Base-by-base conservation (phyloP, 2,888 invertebrate genomes). In the Pandemis heparana region DNA sequence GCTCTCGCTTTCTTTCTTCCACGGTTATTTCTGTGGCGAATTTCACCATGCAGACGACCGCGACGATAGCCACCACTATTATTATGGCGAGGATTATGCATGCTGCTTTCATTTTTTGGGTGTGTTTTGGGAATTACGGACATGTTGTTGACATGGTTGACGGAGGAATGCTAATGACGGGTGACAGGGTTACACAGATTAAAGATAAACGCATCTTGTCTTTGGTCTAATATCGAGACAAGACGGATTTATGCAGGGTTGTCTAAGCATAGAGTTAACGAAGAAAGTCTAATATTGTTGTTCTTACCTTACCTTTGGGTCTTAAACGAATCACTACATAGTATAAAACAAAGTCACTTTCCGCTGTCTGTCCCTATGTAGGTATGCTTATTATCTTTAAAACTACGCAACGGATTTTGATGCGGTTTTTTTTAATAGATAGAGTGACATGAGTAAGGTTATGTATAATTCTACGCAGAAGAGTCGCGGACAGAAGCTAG, bases 41-140 rank as follows among this genome's bases (percentile, higher is more conserved):
- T 71, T 92, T 93, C 14, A 93, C 92, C 93, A 93, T 92, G 6
- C 92, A 85, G n/a, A 92, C 89, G 0, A 93, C 89, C 0, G 89
- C 90, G 86, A 92, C 85, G 12, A 93, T 88, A 0, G 92, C 90
- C 0, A 92, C 81, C 0, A 83, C 62, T 4, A 92, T 91, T 0
- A 92, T 76, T 0, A 88, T 77, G 0, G 89, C 83, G 2, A 93
- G 75, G 1, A 90, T 84, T 0, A 92, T 79, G 53, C 92, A 23
- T 56, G 56, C 56, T 23, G 56, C 56, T 56, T 56, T 56, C 56
- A 56, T 56, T 56, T 56, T 56, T 23, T 18, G 53, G 23, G 5
- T 23, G 23, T 23, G 9, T 23, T 9, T 9, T 56, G 5, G 9
- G 56, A n/a, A n/a, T 53, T 16, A 53, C 18, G 53, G 53, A 53